A percentile compares a stretch with the other conserved stretches of the same genome.
These are phyloP conservation scores for Paraescarpia echinospica DNA, from an alignment of 1,140 invertebrate species.

Conservation along the genomic window DNA sequence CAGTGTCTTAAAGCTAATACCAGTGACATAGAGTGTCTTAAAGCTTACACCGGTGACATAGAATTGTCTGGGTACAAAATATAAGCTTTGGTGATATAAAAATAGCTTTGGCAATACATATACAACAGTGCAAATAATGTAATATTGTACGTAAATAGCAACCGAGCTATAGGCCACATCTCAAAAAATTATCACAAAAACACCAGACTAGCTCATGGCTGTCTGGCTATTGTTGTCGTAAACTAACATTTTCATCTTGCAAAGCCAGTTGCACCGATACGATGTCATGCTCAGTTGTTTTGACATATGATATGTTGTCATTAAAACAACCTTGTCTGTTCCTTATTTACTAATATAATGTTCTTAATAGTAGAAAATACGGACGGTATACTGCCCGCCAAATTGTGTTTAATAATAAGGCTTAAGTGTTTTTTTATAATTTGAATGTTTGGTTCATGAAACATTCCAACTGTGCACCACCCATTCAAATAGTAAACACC, in stretches of 20 bases:
- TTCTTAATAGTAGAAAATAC: too few relatives aligned
- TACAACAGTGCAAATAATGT: background rate
- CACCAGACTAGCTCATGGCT: background rate
- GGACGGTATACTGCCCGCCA: too few relatives aligned
- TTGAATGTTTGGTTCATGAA: too few relatives aligned
- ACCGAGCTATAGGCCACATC: background rate
- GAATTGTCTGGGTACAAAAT: background rate
- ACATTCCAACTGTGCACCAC: too few relatives aligned
- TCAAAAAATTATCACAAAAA: background rate
- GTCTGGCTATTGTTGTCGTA: background rate
- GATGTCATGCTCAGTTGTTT: too few relatives aligned
- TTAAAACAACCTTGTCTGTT: background rate
- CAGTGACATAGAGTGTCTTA: background rate
- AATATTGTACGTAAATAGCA: background rate
- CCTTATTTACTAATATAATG: too few relatives aligned
- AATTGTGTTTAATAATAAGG: too few relatives aligned
- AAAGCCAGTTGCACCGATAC: background rate
- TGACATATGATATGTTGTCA: background rate
- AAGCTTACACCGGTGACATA: background rate
- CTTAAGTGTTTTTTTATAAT: too few relatives aligned
- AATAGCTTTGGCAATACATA: background rate
- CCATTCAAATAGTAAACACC: too few relatives aligned
- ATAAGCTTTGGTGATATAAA: background rate
- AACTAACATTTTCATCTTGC: background rate
- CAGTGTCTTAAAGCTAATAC: background rate